These are phyloP conservation scores for Chloroceryle aenea DNA, from an alignment of 2,113 vertebrate species.

Conservation along the genomic window DNA sequence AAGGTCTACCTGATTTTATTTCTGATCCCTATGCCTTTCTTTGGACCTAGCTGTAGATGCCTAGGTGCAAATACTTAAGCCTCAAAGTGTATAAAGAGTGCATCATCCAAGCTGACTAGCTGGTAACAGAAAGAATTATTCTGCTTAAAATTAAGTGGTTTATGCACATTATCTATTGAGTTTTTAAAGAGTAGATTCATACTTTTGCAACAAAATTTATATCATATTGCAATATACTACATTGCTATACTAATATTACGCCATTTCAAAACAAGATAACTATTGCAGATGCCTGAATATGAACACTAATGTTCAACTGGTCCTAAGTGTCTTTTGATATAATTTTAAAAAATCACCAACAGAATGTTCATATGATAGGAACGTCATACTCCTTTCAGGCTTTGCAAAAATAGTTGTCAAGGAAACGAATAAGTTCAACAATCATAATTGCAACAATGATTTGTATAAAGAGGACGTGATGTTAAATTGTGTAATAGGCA, in stretches of 20 bases:
- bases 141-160: neutral
- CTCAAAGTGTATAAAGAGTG: neutral
- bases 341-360: neutral
- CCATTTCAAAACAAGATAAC: neutral
- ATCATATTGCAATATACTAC: neutral
- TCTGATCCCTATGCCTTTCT: neutral
- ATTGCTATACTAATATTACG: neutral
- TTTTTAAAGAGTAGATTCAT: neutral
- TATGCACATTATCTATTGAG: neutral
- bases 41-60: neutral
- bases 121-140: neutral
- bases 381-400: conserved; percentile 3
- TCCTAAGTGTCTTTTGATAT: neutral
- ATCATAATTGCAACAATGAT: conserved; percentile 3
- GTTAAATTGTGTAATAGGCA: neutral
- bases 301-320: neutral
- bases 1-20: neutral
- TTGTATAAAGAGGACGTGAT: neutral
- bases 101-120: neutral
- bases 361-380: neutral
- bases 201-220: neutral
- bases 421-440: conserved; percentile 34
- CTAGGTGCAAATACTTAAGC: neutral
- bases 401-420: conserved; percentile 42
- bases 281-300: neutral